Conservation (phyloP, 2,797 vertebrate species). For the Propithecus perrieri region DNA sequence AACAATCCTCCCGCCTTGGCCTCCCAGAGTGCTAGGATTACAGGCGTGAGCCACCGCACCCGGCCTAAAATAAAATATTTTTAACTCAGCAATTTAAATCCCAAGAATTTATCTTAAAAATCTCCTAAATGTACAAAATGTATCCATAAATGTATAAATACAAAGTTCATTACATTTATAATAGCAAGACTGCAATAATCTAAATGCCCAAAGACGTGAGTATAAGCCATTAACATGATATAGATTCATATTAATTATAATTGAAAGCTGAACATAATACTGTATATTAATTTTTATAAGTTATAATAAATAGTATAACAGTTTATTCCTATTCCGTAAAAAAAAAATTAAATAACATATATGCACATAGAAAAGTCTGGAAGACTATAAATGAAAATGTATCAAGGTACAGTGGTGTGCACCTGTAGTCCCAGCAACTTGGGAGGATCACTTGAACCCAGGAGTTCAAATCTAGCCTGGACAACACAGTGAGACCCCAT, state of each 20-base stretch:
- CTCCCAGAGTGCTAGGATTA: too few relatives aligned
- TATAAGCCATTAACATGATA: not conserved
- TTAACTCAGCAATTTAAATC: slow-evolving; percentile 9
- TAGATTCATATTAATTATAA: not conserved
- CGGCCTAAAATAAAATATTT: not conserved
- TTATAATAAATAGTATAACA: not conserved
- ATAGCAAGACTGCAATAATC: not conserved
- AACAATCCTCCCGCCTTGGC: too few relatives aligned
- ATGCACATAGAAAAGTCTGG: not conserved
- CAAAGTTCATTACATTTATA: not conserved
- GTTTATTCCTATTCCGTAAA: not conserved
- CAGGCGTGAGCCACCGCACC: too few relatives aligned
- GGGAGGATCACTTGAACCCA: too few relatives aligned
- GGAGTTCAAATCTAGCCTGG: too few relatives aligned
- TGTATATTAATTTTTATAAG: not conserved
- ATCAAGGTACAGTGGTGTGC: too few relatives aligned
- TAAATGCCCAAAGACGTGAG: not conserved
- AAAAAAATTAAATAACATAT: not conserved
- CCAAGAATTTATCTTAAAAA: slow-evolving; percentile 32
- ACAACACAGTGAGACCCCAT: not conserved
- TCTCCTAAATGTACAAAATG: not conserved
- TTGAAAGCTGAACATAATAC: not conserved
- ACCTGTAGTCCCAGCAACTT: too few relatives aligned
- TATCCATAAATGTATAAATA: not conserved
- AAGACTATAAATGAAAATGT: not conserved